These are phyloP conservation scores for Cyanoderma ruficeps DNA, from an alignment of 2,113 vertebrate species.

Conservation along the genomic window DNA sequence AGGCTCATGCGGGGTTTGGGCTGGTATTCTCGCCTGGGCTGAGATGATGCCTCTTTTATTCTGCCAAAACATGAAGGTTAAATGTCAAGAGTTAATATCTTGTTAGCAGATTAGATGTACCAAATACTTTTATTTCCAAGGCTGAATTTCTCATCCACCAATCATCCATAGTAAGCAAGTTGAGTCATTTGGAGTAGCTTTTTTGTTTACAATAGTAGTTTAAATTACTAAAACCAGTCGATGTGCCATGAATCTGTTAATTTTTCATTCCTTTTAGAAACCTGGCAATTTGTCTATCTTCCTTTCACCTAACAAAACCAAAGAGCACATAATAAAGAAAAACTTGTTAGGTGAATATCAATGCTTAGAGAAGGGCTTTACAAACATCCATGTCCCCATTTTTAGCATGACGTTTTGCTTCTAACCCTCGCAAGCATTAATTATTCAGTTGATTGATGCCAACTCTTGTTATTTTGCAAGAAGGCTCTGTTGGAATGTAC, in stretches of 20 bases:
- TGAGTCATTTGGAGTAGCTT: not conserved
- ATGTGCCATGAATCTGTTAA: not conserved
- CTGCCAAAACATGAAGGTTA: slow-evolving; percentile 67
- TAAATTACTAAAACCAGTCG: not conserved
- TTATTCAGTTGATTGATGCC: not conserved
- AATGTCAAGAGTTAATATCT: not conserved
- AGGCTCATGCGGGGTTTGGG: slow-evolving; percentile 91
- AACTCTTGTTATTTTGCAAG: not conserved
- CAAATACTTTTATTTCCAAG: not conserved
- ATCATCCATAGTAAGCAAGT: not conserved
- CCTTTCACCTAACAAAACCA: not conserved
- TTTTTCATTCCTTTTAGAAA: not conserved
- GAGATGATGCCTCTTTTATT: slow-evolving; percentile 88
- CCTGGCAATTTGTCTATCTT: not conserved
- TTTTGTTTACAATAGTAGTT: not conserved
- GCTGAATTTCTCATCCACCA: not conserved
- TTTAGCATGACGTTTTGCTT: not conserved
- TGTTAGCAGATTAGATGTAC: not conserved
- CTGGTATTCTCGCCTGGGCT: slow-evolving; percentile 88
- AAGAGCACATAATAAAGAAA: not conserved
- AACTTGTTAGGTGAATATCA: not conserved
- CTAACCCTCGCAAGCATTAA: not conserved
- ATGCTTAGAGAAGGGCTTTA: not conserved
- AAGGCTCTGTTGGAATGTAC: not conserved
- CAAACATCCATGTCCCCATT: not conserved